Base-by-base conservation (phyloP, 2,113 vertebrate genomes). In the Illadopsis cleaveri region DNA sequence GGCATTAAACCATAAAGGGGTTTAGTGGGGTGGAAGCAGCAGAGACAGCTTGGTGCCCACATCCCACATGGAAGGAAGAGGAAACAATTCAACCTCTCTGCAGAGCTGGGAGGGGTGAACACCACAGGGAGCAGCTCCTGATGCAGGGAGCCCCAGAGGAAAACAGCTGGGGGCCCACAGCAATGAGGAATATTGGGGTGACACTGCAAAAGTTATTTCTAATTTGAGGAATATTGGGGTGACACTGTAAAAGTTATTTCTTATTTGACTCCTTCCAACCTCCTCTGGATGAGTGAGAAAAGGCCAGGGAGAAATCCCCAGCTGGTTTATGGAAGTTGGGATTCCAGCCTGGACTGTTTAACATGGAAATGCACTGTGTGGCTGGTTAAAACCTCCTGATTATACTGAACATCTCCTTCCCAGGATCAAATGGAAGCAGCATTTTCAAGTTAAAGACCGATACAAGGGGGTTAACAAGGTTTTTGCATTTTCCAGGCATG, bases 401-500 rank as follows among this genome's bases (percentile, higher is more conserved):
- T 72, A 7, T 15, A 11, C 27, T 68, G 38, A 89, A 14, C 18
- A 16, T 38, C 30, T 65, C 19, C 56, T 33, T 45, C 33, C 40
- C 68, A 42, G 27, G 53, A 87, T 85, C 64, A 82, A 88, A 81
- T 16, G 25, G 50, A 93, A 42, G 38, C 18, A 86, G 16, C 37
- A 48, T 76, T 94, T 85, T 47, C 64, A 79, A 79, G 38, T 69
- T 71, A 84, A 94, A 87, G 60, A 89, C 70, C 35, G 9, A 30
- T 38, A 54, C 23, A 9, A 10, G 73, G 62, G 40, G 50, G 62
- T 96, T 97, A 96, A 93, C 89, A 76, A 92, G 79, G 57, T 33
- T 73, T 69, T 94, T 96, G 87, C 65, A 42, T 97, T 97, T 97
- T 94, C 77, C 60, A 57, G 88, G 56, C 82, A 70, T 37, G 38